Evolutionary conservation across 2,113 vertebrate species (phyloP), one percentile per base, ranked within the genome.

Genomic region (Corythaixoides concolor): DNA sequence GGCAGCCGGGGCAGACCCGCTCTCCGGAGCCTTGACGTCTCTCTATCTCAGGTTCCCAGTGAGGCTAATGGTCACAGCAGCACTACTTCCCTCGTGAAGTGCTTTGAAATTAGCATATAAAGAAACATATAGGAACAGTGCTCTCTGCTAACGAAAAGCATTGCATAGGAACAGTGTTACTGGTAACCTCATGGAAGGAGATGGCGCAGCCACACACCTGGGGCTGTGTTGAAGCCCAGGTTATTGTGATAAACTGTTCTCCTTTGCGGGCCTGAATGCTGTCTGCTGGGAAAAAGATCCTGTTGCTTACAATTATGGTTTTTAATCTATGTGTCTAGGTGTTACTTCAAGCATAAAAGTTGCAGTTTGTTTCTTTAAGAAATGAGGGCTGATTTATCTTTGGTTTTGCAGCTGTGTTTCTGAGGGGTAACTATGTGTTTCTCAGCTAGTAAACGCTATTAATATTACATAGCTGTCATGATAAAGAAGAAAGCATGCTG

Each of bases 161-260:
- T 5, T 4, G 12, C 2, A 3, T 1, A 6, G 56, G 41, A 70
- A 5, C 27, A 0, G 3, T 1, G 59, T 22, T 62, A 2, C 27
- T 37, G 39, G 27, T 19, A 13, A 24, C 35, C 23, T 8, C 15
- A 0, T 17, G 52, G 62, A 5, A 41, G 33, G 26, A 19, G 26
- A 15, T 4, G 30, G 11, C 32, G 50, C 41, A 35, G 75, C 37
- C n/a, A 3, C 41, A 37, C 3, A 0, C 35, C 16, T n/a, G 21
- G 17, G 27, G 3, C 37, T 59, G 24, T 0, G 0, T 6, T 58
- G 69, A 49, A 33, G 15, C 24, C 32, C 41, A 12, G 37, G 28
- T 43, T 49, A 4, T 35, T 11, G 30, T n/a, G 49, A 26, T 20
- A 30, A 83, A 33, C 21, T 22, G 5, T 28, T 73, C 49, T 59